Evolutionary conservation across 2,888 invertebrate species (phyloP).

Genomic region (Leptopterna dolabrata): DNA sequence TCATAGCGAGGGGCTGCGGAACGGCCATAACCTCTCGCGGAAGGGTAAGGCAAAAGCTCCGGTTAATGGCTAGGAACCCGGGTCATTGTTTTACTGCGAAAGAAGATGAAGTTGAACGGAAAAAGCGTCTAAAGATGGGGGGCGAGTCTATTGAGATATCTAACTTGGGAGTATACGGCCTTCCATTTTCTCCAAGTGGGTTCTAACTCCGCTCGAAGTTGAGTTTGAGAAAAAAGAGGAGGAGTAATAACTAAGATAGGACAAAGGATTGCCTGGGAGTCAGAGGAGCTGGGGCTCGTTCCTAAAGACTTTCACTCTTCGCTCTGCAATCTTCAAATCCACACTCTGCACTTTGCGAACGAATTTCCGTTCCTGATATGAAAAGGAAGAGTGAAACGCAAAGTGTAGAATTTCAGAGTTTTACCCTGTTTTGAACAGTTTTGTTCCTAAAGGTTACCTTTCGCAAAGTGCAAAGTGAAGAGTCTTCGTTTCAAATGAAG

Average conservation of each 20-base stretch:
- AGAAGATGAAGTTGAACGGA: slow-evolving; percentile 11
- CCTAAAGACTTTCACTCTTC: too few relatives aligned
- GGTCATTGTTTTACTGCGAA: slow-evolving; percentile 11
- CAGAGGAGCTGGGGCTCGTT: background rate
- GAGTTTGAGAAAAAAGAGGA: background rate
- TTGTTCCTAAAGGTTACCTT: too few relatives aligned
- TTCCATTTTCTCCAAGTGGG: slow-evolving; percentile 9
- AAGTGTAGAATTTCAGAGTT: too few relatives aligned
- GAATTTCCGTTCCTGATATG: too few relatives aligned
- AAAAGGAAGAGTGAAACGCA: too few relatives aligned
- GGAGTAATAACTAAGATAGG: slow-evolving; percentile 1
- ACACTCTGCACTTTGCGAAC: too few relatives aligned
- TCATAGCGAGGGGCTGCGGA: background rate
- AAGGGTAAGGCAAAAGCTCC: background rate
- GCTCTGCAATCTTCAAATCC: too few relatives aligned
- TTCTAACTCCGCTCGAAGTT: background rate
- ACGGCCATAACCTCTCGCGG: background rate
- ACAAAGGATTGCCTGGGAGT: background rate
- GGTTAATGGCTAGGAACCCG: slow-evolving; percentile 4
- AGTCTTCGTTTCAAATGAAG: too few relatives aligned
- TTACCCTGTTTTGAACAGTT: too few relatives aligned
- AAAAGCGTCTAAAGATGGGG: slow-evolving; percentile 2
- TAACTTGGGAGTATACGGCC: background rate
- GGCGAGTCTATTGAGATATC: slow-evolving; percentile 11
- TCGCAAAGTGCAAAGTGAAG: too few relatives aligned